Base-by-base conservation (phyloP, 23 tunicate species). In the Clavelina lepadiformis region DNA sequence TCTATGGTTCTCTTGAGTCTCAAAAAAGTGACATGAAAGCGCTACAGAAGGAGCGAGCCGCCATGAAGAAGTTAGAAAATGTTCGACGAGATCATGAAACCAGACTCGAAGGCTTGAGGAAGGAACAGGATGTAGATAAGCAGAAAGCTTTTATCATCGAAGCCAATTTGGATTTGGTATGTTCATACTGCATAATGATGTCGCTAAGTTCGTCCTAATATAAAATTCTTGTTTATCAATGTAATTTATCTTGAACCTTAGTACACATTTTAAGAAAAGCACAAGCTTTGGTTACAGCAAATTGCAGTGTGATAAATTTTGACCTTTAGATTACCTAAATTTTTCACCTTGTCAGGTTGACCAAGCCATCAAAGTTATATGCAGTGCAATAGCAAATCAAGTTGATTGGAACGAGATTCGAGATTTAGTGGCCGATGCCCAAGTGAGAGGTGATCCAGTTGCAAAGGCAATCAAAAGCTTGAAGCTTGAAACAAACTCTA, bases 301-400 rank as follows among this genome's bases (percentile, higher is more conserved):
- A n/a, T n/a, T n/a, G n/a, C n/a, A n/a, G n/a, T n/a, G n/a, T n/a
- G n/a, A n/a, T n/a, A n/a, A n/a, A n/a, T n/a, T n/a, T n/a, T n/a
- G n/a, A n/a, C n/a, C n/a, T n/a, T n/a, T n/a, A n/a, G n/a, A n/a
- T n/a, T n/a, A n/a, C n/a, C n/a, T n/a, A n/a, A n/a, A n/a, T n/a
- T n/a, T n/a, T n/a, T n/a, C n/a, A 25, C 15, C 29, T 24, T 67
- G 24, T 49, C 38, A 82, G 89, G 89, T 89, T 35, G 97, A 89
- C 37, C 80, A 89, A 51, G 89, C 97, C 8, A 81, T 89, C 28
- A 70, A 58, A 11, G 82, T 89, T 6, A 71, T 89, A 0, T 77
- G 97, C 25, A 72, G 84, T 34, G 98, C 98, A 3, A 74, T 93
- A 20, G 98, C 98, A 0, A 83, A 85, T 61, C 98, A 93, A 74